Conservation (phyloP, 2,888 invertebrate species). For the Neoascia interrupta region DNA sequence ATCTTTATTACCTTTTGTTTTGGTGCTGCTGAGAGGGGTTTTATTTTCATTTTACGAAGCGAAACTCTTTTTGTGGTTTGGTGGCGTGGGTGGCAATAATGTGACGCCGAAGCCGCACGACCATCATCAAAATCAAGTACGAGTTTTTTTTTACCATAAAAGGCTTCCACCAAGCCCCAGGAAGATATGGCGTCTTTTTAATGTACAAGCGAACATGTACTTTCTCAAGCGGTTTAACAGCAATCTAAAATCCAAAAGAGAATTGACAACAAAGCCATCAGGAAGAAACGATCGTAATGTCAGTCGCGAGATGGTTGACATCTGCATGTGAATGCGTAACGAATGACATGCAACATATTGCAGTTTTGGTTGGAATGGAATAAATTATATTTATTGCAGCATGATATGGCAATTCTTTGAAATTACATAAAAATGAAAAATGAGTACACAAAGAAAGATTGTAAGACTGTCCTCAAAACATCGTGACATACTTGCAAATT, state of each 20-base stretch:
- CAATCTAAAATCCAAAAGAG: constrained; percentile 13
- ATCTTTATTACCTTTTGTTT: constrained; percentile 59
- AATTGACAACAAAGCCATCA: constrained; percentile 20
- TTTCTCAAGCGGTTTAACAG: constrained; percentile 10
- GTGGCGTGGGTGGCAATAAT: constrained; percentile 34
- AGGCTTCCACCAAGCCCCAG: constrained; percentile 22
- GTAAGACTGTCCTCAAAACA: constrained; percentile 23
- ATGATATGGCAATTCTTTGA: not conserved
- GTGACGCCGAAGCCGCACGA: constrained; percentile 4
- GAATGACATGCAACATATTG: constrained; percentile 15
- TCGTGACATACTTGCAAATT: constrained; percentile 50
- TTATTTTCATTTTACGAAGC: not conserved
- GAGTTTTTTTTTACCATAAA: constrained; percentile 52
- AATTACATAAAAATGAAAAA: constrained; percentile 36
- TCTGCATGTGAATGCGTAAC: constrained; percentile 46
- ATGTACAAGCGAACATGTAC: constrained; percentile 1
- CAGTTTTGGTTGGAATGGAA: not conserved
- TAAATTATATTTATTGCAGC: constrained; percentile 23
- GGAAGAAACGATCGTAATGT: constrained; percentile 40
- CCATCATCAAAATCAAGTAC: constrained; percentile 41
- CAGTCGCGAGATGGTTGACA: constrained; percentile 43
- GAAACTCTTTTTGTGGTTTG: constrained; percentile 4
- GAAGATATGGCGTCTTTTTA: constrained; percentile 1
- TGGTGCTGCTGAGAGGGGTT: constrained; percentile 11
- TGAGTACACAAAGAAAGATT: constrained; percentile 21